Evolutionary conservation across 2,113 vertebrate species (phyloP).

Genomic region (Pygoscelis adeliae): DNA sequence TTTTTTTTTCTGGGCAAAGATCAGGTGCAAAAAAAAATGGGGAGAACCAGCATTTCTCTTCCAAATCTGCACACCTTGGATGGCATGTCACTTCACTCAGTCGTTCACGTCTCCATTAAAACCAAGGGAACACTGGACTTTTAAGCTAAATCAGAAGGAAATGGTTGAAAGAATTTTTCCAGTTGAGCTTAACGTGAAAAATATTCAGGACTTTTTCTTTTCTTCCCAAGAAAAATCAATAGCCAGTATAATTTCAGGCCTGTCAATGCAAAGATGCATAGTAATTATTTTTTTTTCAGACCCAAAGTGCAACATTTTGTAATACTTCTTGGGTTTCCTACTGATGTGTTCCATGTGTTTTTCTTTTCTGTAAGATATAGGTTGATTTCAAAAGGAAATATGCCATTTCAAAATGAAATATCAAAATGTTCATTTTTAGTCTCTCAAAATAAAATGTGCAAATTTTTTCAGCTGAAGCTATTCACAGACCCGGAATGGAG

Average conservation of each 20-base stretch:
- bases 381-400: background rate
- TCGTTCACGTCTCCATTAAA: background rate
- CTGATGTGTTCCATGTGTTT: background rate
- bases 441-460: background rate
- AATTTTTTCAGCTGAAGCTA: background rate
- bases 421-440: background rate
- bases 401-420: background rate
- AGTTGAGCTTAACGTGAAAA: background rate
- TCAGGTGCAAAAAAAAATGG: background rate
- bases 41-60: background rate
- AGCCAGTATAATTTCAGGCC: background rate
- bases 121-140: background rate
- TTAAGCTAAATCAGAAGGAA: background rate
- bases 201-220: background rate
- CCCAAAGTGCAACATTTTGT: background rate
- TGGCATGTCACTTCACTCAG: background rate
- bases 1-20: background rate
- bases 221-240: background rate
- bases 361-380: background rate
- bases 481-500: background rate
- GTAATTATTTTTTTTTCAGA: background rate
- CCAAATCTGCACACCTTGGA: background rate
- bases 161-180: background rate
- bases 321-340: background rate
- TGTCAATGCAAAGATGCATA: background rate